These are phyloP conservation scores for Temnopleurus reevesii DNA, from an alignment of 53 echinoderm and acorn worm genomes.

Conservation along the genomic window DNA sequence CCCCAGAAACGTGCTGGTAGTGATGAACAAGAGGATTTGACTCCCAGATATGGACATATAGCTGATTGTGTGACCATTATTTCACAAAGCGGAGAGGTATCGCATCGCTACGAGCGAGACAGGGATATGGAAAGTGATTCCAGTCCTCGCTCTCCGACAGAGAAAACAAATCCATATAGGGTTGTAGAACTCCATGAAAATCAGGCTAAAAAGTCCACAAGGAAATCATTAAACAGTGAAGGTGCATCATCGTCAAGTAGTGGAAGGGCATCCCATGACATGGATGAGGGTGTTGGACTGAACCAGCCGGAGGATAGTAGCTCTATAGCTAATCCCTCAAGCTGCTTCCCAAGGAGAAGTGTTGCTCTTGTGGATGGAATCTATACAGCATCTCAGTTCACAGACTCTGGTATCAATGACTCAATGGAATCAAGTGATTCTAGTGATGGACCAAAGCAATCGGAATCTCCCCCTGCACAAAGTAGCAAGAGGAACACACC, in stretches of 20 bases:
- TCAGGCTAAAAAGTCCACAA: background rate
- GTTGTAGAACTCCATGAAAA: slow-evolving; percentile 39
- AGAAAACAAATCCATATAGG: slow-evolving; percentile 17
- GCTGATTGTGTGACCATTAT: slow-evolving; percentile 54
- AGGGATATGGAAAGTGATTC: background rate
- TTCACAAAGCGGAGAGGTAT: slow-evolving; percentile 42
- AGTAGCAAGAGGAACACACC: slow-evolving; percentile 59
- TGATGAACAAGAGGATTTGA: slow-evolving; percentile 21
- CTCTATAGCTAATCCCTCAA: slow-evolving; percentile 6
- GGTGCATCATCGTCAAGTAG: background rate
- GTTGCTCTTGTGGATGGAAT: slow-evolving; percentile 69
- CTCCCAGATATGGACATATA: slow-evolving; percentile 44
- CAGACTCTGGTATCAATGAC: slow-evolving; percentile 49
- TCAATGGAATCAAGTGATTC: slow-evolving; percentile 57
- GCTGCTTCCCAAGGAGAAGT: slow-evolving; percentile 57
- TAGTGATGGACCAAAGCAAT: slow-evolving; percentile 31
- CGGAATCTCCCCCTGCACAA: slow-evolving; percentile 33
- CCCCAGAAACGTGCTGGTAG: background rate
- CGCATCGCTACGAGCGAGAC: slow-evolving; percentile 25
- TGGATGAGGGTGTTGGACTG: slow-evolving; percentile 44
- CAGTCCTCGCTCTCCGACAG: background rate
- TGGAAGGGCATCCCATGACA: slow-evolving; percentile 26
- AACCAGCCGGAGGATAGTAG: slow-evolving; percentile 27
- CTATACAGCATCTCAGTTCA: slow-evolving; percentile 48
- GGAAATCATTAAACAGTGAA: background rate